Evolutionary conservation across 2,797 vertebrate genomes (phyloP).

Genomic region (Lithobates pipiens): DNA sequence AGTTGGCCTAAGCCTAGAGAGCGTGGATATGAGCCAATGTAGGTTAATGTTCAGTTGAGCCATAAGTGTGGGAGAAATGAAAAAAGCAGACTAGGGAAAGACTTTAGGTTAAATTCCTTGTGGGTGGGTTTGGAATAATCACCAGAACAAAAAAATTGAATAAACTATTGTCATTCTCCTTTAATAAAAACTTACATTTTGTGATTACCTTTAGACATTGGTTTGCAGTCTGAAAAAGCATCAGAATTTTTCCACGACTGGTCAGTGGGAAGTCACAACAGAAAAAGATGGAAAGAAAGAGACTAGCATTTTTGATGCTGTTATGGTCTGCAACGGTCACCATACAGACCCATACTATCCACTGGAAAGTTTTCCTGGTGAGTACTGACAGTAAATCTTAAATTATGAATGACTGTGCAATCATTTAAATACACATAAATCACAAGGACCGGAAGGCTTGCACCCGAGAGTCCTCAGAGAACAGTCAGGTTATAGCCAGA

Average conservation of each 20-base stretch:
- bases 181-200: not conserved
- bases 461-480: too few species aligned
- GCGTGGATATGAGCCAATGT: too few species aligned
- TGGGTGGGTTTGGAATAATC: not conserved
- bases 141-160: not conserved
- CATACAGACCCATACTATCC: slow-evolving; percentile 82
- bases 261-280: slow-evolving; percentile 89
- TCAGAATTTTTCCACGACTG: slow-evolving; percentile 80
- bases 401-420: too few species aligned
- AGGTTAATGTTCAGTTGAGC: too few species aligned
- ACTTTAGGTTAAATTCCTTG: not conserved
- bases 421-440: too few species aligned
- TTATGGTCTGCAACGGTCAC: slow-evolving; percentile 88
- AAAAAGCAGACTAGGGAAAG: too few species aligned
- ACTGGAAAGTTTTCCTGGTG: slow-evolving; percentile 88
- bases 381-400: slow-evolving; percentile 15
- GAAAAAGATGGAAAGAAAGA: slow-evolving; percentile 72
- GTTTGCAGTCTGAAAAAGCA: slow-evolving; percentile 78
- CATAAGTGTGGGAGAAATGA: too few species aligned
- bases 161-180: not conserved
- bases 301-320: slow-evolving; percentile 83
- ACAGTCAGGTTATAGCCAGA: too few species aligned
- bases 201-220: slow-evolving; percentile 77
- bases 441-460: too few species aligned
- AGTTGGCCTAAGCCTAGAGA: too few species aligned